Evolutionary conservation across 2,888 invertebrate species (phyloP), one percentile per base, ranked within the genome.

Genomic region (Agonum fuliginosum): DNA sequence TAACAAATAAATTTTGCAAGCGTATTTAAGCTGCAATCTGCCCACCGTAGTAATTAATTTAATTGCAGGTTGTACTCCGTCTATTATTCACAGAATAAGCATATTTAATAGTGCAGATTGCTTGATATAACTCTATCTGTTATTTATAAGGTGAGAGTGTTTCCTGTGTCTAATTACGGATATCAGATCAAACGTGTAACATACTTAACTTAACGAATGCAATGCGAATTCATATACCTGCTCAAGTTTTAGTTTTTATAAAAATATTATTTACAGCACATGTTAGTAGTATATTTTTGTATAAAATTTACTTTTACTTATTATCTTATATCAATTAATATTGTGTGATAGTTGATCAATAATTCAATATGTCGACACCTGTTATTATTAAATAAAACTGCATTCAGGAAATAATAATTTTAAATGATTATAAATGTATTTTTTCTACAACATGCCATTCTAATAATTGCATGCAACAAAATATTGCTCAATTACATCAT

Each of bases 71-170:
- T 70, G 27, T 34, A 70, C 10, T 37, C 17, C 14, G 43, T 71
- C 34, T 37, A 72, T 46, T 62, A 62, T 37, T 30, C 48, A 46
- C 6, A 65, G 65, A 62, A 43, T 58, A 37, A 58, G 46, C 46
- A 65, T 62, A 51, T 75, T 75, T 30, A 37, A 75, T 48, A 17
- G 67, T 27, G 14, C 27, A 30, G 65, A 67, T 67, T 67, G 67
- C 75, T 74, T 67, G 75, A 75, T 67, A 67, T 24, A 75, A 51
- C 34, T 58, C 73, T 34, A 67, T 75, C 51, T 75, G 75, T 48
- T 67, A 75, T 75, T 67, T 67, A 43, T 74, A 46, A 74, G 74
- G 75, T 75, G 67, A 75, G 65, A 75, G 75, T 75, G 75, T 62
- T 75, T 75, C 67, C 67, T 67, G 65, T 12, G 12, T 48, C 14